These are phyloP conservation scores for Phalanger gymnotis DNA, from an alignment of 2,797 vertebrate genomes.

Conservation along the genomic window DNA sequence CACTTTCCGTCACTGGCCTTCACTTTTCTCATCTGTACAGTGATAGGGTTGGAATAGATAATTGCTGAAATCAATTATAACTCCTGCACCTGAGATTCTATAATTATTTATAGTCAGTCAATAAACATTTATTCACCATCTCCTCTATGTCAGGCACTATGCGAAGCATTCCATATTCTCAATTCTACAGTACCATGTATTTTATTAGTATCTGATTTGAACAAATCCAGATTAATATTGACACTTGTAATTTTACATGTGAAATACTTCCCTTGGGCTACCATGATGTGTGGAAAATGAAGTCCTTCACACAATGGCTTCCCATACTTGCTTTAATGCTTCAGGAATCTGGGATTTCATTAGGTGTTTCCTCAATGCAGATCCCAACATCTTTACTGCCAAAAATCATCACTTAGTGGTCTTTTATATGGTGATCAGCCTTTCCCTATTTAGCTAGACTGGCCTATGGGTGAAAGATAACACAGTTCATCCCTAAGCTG, in stretches of 20 bases:
- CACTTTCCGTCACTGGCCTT: neutral
- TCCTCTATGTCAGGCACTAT: neutral
- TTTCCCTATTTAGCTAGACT: neutral
- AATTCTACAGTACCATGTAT: neutral
- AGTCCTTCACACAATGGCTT: neutral
- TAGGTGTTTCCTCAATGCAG: neutral
- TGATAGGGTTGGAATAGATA: neutral
- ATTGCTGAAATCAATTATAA: neutral
- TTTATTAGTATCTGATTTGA: neutral
- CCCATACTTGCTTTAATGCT: neutral
- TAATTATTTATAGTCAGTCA: neutral
- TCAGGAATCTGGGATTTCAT: neutral
- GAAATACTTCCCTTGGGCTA: neutral
- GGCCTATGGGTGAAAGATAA: neutral
- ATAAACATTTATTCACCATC: neutral
- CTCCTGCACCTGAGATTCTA: neutral
- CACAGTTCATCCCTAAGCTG: neutral
- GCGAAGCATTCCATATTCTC: neutral
- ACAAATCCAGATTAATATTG: neutral
- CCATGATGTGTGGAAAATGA: neutral
- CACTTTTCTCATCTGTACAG: neutral
- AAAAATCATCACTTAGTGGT: neutral
- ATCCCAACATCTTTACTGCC: neutral
- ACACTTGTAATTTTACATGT: neutral
- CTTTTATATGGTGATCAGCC: neutral